phyloP scores from a whole-genome alignment of 2,888 invertebrate genomes.

The Spatulosminthurus flaviceps region DNA sequence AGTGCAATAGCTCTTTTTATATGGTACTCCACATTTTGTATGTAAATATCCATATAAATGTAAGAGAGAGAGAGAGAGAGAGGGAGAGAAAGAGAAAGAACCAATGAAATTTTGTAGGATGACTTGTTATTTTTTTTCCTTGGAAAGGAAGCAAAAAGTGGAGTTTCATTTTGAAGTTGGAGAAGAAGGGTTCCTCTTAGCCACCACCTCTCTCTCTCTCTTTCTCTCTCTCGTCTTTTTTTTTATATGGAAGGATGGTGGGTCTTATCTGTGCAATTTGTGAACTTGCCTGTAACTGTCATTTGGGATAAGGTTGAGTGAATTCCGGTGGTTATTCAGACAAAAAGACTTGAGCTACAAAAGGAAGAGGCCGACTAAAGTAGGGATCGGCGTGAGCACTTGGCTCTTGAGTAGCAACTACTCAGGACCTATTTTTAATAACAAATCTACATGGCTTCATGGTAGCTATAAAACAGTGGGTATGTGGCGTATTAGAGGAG shows the following conservation, averaged over 20 bases:
- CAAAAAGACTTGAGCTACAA: background rate
- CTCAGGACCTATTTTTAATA: background rate
- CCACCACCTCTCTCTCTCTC: background rate
- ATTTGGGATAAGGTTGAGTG: background rate
- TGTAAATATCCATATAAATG: too few species aligned
- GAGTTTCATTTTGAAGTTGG: too few species aligned
- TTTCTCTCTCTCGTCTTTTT: too few species aligned
- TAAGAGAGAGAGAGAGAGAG: too few species aligned
- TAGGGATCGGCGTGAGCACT: background rate
- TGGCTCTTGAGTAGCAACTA: background rate
- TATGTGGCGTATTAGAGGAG: background rate
- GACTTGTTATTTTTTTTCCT: too few species aligned
- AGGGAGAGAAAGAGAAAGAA: too few species aligned
- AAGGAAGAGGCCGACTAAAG: background rate
- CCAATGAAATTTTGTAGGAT: too few species aligned
- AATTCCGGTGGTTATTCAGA: conserved; percentile 2
- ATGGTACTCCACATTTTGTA: too few species aligned
- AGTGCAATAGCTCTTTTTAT: too few species aligned
- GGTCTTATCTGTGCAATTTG: background rate
- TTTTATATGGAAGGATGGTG: too few species aligned
- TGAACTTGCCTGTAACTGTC: conserved; percentile 12
- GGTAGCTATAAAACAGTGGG: background rate
- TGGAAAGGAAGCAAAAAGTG: too few species aligned
- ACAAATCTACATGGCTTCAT: background rate
- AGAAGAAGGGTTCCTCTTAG: too few species aligned